Evolutionary conservation across 2,888 invertebrate species (phyloP), one percentile per base, ranked within the genome.

Genomic region (Sinodicranocentrus sp.): DNA sequence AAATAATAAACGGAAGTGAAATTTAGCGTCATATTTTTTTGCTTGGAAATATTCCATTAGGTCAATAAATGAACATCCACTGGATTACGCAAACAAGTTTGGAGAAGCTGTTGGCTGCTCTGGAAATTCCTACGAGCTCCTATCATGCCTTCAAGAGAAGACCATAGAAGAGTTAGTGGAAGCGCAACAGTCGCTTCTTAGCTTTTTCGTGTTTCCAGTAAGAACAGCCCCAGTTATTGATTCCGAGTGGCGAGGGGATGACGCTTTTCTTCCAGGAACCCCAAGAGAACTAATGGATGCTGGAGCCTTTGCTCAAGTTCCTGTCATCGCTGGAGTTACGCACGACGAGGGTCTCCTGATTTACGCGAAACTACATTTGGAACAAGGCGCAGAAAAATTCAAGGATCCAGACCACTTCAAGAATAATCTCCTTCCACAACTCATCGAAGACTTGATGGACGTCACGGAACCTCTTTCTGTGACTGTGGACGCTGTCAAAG

Each of bases 251-350:
- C 63, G 87, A 26, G 84, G 79, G 0, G 87, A 87, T 2, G 77
- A 87, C 15, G 87, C 88, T 0, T 84, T 89, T 33, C 70, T 89
- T 6, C 87, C 88, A 2, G 86, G 78, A 3, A 33, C 70, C 2
- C 89, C 89, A 5, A 67, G 61, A 39, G 82, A 84, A 8, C 78
- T 89, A 0, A 87, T 89, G 84, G 84, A 79, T 17, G 80, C 84
- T 5, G 87, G 87, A 21, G 82, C 83, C 2, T 89, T 87, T 61
- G 86, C 86, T 19, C 87, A 87, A 75, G 88, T 89, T 15, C 89
- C 89, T 0, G 84, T 89, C 2, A 82, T 89, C 17, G 39, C 86
- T 43, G 88, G 89, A 13, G 80, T 88, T 0, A 61, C 68, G 1
- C 72, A 70, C 8, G 80, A 87, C 39, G 87, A 87, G 75, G 88